Percentiles rank a stretch among this genome's conserved stretches.
phyloP scores from a whole-genome alignment of 2,797 vertebrate genomes.

The Danio aesculapii region DNA sequence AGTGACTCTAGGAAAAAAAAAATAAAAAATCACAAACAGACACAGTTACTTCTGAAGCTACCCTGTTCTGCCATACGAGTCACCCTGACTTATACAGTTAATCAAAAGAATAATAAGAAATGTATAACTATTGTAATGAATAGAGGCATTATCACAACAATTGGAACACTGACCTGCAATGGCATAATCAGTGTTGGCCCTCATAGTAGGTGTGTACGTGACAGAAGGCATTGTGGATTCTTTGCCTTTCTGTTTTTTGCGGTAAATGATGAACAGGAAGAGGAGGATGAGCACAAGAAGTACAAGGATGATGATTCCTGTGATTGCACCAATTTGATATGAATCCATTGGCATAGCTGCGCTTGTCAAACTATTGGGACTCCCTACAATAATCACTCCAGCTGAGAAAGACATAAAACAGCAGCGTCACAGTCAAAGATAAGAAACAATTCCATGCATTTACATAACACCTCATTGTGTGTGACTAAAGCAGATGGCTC shows the following conservation, averaged over 20 bases:
- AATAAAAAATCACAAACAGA: slow-evolving; percentile 24
- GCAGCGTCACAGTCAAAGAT: background rate
- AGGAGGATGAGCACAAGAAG: slow-evolving; percentile 91
- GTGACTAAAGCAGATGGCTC: background rate
- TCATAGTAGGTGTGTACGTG: slow-evolving; percentile 90
- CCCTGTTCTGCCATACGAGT: background rate
- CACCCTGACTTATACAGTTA: background rate
- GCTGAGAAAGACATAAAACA: slow-evolving; percentile 70
- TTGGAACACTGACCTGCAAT: slow-evolving; percentile 79
- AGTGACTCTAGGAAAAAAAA: slow-evolving; percentile 82
- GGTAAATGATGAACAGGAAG: slow-evolving; percentile 90
- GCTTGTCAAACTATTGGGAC: slow-evolving; percentile 91
- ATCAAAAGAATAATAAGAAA: background rate
- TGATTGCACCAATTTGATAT: slow-evolving; percentile 93
- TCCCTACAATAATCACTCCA: slow-evolving; percentile 88
- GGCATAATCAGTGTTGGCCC: slow-evolving; percentile 86
- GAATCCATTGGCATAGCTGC: slow-evolving; percentile 89
- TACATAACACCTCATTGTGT: background rate
- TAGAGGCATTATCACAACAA: background rate
- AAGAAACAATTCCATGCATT: background rate
- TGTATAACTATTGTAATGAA: background rate
- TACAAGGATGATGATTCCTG: slow-evolving; percentile 90
- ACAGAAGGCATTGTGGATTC: slow-evolving; percentile 90
- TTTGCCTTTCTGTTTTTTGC: slow-evolving; percentile 93
- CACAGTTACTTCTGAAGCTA: background rate